phyloP scores from a whole-genome alignment of 2,888 invertebrate genomes.

The Cryptosula pallasiana region DNA sequence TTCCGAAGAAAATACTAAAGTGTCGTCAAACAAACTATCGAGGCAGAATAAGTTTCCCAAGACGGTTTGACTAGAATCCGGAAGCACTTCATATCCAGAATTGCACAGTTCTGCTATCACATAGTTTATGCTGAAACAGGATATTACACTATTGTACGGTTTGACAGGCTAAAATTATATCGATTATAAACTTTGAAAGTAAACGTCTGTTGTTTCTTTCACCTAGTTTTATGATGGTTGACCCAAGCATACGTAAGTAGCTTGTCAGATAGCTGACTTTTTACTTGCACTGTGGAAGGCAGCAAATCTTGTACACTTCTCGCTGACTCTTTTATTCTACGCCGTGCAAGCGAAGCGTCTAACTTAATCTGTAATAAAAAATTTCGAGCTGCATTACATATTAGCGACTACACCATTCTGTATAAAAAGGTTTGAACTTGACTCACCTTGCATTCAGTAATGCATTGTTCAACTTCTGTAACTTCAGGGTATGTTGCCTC shows the following conservation, averaged over 20 bases:
- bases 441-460: slow-evolving; percentile 34
- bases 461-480: slow-evolving; percentile 40
- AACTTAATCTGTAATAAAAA: slow-evolving; percentile 41
- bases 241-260: slow-evolving; percentile 45
- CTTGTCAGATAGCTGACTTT: slow-evolving; percentile 31
- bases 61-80: slow-evolving; percentile 29
- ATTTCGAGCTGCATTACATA: too few species aligned
- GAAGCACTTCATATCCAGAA: slow-evolving; percentile 32
- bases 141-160: too few species aligned
- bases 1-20: slow-evolving; percentile 43
- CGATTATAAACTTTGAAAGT: too few species aligned
- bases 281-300: not conserved
- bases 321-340: slow-evolving; percentile 41
- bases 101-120: slow-evolving; percentile 36
- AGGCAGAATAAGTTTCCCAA: slow-evolving; percentile 35
- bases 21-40: slow-evolving; percentile 44
- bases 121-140: slow-evolving; percentile 33
- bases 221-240: slow-evolving; percentile 45
- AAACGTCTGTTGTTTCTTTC: too few species aligned
- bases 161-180: too few species aligned
- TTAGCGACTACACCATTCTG: too few species aligned
- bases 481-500: slow-evolving; percentile 34
- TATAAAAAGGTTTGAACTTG: too few species aligned
- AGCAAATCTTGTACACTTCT: slow-evolving; percentile 13
- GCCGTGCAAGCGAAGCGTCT: slow-evolving; percentile 45